Conservation (phyloP, 2,797 vertebrate species). For the Alauda arvensis region DNA sequence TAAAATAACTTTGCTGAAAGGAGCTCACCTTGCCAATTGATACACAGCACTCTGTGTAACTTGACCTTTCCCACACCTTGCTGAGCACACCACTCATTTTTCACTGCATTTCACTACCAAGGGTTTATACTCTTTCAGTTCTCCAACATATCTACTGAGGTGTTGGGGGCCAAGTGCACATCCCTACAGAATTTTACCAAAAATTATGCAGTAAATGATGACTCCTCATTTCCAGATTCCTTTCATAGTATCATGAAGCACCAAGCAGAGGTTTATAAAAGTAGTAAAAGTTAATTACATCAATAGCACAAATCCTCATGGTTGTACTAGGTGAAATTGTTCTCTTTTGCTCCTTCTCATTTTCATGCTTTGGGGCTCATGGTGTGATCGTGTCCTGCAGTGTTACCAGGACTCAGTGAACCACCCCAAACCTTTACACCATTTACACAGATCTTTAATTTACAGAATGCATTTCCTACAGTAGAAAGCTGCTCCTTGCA, state of each 20-base stretch:
- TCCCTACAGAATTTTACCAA: not conserved
- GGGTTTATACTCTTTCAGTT: not conserved
- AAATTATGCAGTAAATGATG: not conserved
- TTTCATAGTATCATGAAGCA: not conserved
- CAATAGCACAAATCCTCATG: not conserved
- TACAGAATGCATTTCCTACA: not conserved
- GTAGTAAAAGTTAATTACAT: not conserved
- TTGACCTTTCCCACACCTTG: not conserved
- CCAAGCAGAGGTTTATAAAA: not conserved
- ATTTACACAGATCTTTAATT: not conserved
- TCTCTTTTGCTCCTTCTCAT: not conserved
- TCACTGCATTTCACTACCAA: not conserved
- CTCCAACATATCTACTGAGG: not conserved
- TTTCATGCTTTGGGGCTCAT: not conserved
- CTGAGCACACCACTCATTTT: conserved; percentile 6
- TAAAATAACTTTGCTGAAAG: not conserved
- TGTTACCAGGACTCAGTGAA: not conserved
- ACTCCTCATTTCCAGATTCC: not conserved
- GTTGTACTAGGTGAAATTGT: not conserved
- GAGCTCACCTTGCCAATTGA: not conserved
- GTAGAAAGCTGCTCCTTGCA: not conserved
- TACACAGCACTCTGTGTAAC: not conserved
- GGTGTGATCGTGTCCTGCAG: not conserved
- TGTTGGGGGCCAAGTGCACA: not conserved
- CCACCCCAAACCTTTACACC: not conserved